A percentile compares a stretch with the other conserved stretches of the same genome.
Evolutionary conservation across 2,113 vertebrate species (phyloP).

Genomic region (Catharus bicknelli): DNA sequence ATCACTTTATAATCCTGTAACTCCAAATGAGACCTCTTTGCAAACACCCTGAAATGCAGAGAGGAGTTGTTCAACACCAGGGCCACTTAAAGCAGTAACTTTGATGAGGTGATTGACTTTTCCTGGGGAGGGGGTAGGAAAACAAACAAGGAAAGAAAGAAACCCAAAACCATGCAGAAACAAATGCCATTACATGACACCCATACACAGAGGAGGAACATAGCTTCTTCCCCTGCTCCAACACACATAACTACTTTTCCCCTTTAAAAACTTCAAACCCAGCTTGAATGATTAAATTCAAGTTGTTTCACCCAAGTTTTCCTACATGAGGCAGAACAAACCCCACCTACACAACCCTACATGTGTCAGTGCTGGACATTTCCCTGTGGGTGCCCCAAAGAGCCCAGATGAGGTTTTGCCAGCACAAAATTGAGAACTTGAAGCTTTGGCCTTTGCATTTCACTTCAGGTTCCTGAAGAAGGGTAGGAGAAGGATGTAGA

Average conservation of each 20-base stretch:
- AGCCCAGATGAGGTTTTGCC: background rate
- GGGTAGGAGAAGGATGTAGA: background rate
- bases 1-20: background rate
- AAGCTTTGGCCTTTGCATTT: background rate
- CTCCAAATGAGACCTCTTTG: background rate
- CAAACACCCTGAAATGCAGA: background rate
- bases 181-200: background rate
- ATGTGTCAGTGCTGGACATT: rapidly evolving
- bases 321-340: background rate
- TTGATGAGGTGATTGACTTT: background rate
- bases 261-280: background rate
- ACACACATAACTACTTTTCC: background rate
- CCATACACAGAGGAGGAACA: background rate
- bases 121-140: too few relatives aligned
- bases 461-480: background rate
- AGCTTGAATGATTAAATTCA: background rate
- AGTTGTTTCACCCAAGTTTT: background rate
- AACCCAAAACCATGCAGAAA: background rate
- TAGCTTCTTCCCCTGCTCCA: background rate
- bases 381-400: background rate
- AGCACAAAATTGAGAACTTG: background rate
- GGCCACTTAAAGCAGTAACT: background rate
- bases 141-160: background rate
- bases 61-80: background rate
- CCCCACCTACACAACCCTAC: background rate